Evolutionary conservation across 2,797 vertebrate species (phyloP), one percentile per base, ranked within the genome.

Genomic region (Danio aesculapii): DNA sequence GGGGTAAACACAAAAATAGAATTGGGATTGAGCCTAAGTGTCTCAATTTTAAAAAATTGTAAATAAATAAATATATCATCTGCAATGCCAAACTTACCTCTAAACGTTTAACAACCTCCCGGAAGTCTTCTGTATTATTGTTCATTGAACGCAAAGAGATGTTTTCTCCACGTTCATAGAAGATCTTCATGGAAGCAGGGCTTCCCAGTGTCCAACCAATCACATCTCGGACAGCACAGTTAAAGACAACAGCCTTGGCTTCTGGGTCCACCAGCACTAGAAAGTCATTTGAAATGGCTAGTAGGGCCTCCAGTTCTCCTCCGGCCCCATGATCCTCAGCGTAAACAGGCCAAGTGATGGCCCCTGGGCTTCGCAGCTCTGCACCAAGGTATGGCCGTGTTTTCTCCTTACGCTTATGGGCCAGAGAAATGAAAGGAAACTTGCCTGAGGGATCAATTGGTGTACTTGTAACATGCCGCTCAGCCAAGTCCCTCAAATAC

Each of bases 401-500:
- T 87, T 98, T 99, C 75, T 99, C 98, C 78, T 99, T 99, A 86
- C 96, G 98, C 91, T 99, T 99, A 76, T 98, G 98, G 41, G 98
- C 98, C 83, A 99, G 91, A 0, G 98, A 99, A 91, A 99, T 99
- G 87, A 99, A 99, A 0, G 98, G 98, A 69, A 99, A 99, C 90
- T 99, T 99, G 75, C 97, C 98, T 0, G 98, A 99, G 21, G 98
- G 97, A 89, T 99, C 98, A 5, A 99, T 98, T 46, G 98, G 96
- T 0, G 98, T 99, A 92, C 96, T 99, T 87, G 98, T 99, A 81
- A 98, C 96, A 87, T 99, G 97, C 89, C 98, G 97, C 89, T 99
- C 98, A 10, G 97, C 98, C 85, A 99, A 91, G 88, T 99, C 98
- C 61, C 98, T 96, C 87, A 99, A 93, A 88, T 99, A 99, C 90